These are phyloP conservation scores for Zaprionus gabonicus DNA, from an alignment of 1,140 invertebrate genomes.

Conservation along the genomic window DNA sequence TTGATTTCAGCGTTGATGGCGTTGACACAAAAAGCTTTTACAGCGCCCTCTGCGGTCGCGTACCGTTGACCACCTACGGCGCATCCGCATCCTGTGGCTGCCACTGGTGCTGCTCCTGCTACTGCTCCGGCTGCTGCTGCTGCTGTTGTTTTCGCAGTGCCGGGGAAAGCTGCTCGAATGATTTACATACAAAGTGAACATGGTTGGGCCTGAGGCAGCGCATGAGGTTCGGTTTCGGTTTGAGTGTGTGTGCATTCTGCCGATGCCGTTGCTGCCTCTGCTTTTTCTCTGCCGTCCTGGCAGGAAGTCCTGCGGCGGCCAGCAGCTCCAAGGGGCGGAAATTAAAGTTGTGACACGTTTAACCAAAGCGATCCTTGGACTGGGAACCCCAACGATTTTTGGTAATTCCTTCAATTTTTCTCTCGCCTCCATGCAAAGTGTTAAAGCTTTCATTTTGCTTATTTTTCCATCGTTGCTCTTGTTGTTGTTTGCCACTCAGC, in stretches of 20 bases:
- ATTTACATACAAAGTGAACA: slow-evolving; percentile 83
- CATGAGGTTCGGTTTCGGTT: slow-evolving; percentile 3
- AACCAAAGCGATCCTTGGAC: slow-evolving; percentile 53
- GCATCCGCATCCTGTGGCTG: slow-evolving; percentile 68
- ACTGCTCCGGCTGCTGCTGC: slow-evolving; percentile 41
- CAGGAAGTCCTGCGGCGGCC: slow-evolving; percentile 55
- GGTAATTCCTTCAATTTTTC: slow-evolving; percentile 63
- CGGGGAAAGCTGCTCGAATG: slow-evolving; percentile 56
- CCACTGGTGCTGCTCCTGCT: slow-evolving; percentile 27
- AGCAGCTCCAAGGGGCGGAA: slow-evolving; percentile 63
- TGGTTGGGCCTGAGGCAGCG: slow-evolving; percentile 48
- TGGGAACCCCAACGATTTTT: slow-evolving; percentile 57
- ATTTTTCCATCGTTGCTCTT: slow-evolving; percentile 50
- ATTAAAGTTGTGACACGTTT: slow-evolving; percentile 82
- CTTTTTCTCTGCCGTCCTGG: slow-evolving; percentile 21
- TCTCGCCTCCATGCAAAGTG: slow-evolving; percentile 41
- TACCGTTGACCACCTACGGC: slow-evolving; percentile 79
- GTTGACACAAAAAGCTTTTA: slow-evolving; percentile 84
- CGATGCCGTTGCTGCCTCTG: slow-evolving; percentile 35
- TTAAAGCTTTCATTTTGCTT: slow-evolving; percentile 49
- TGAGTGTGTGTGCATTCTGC: slow-evolving; percentile 42
- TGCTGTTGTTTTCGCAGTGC: slow-evolving; percentile 34
- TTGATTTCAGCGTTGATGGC: slow-evolving; percentile 83
- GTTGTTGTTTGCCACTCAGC: slow-evolving; percentile 59
- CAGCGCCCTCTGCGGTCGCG: slow-evolving; percentile 79